phyloP scores from a whole-genome alignment of 2,113 vertebrate species.

The Thunnus thynnus region DNA sequence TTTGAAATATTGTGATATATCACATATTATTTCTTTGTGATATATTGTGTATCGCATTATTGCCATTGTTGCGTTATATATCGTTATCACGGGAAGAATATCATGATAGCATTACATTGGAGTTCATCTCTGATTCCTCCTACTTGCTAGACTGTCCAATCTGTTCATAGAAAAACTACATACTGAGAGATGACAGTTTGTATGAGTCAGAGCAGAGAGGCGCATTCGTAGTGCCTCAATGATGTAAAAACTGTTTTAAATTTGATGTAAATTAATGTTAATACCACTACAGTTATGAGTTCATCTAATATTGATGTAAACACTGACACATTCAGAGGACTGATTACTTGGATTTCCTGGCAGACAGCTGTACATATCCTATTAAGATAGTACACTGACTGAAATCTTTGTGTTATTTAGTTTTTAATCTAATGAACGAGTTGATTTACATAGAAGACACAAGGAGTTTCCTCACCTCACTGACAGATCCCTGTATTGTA shows the following conservation, averaged over 20 bases:
- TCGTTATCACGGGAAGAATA: too few species aligned
- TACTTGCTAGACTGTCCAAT: conserved; percentile 39
- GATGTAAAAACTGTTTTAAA: conserved; percentile 8
- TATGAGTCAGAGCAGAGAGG: not conserved
- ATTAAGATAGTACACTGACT: not conserved
- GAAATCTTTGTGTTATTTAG: conserved; percentile 3
- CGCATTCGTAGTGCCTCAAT: not conserved
- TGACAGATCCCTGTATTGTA: not conserved
- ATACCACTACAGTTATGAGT: not conserved
- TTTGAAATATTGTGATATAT: too few species aligned
- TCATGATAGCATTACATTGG: too few species aligned
- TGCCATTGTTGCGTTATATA: too few species aligned
- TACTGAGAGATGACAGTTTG: conserved; percentile 1
- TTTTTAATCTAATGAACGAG: conserved; percentile 30
- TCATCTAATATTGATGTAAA: not conserved
- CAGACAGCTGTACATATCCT: not conserved
- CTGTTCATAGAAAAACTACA: conserved; percentile 24
- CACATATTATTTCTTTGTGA: too few species aligned
- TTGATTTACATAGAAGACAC: conserved; percentile 15
- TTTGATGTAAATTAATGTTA: not conserved
- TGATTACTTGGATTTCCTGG: not conserved
- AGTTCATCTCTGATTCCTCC: too few species aligned
- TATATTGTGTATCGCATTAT: too few species aligned
- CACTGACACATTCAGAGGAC: not conserved
- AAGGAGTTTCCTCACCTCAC: not conserved